Evolutionary conservation across 2,888 invertebrate genomes (phyloP).

Genomic region (Tenthredo distinguenda): DNA sequence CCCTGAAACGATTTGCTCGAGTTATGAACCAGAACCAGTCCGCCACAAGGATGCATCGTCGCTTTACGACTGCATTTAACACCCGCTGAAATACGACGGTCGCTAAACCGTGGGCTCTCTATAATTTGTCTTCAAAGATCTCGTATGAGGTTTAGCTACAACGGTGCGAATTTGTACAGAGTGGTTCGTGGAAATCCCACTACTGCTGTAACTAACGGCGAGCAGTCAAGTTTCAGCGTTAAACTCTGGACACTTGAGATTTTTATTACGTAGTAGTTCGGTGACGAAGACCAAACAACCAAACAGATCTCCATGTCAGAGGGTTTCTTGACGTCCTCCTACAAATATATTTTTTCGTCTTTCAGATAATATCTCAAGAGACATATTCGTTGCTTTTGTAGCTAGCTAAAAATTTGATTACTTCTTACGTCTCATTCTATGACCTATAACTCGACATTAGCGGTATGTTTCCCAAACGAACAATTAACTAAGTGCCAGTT

Average conservation of each 20-base stretch:
- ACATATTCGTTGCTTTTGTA: not conserved
- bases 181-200: conserved; percentile 31
- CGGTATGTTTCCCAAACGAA: conserved; percentile 33
- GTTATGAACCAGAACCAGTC: conserved; percentile 30
- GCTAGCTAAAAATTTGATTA: not conserved
- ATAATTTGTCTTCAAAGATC: conserved; percentile 60
- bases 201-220: conserved; percentile 18
- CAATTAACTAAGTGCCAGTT: conserved; percentile 39
- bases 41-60: not conserved
- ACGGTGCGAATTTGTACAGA: not conserved
- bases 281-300: conserved; percentile 33
- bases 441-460: not conserved
- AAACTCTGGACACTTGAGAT: conserved; percentile 6
- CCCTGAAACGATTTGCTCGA: not conserved
- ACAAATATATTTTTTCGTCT: not conserved
- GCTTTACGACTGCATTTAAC: conserved; percentile 55
- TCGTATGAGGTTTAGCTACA: conserved; percentile 45
- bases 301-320: not conserved
- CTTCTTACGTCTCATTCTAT: conserved; percentile 28
- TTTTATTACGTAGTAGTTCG: conserved; percentile 36
- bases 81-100: conserved; percentile 60
- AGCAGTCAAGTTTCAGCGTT: conserved; percentile 19
- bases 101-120: conserved; percentile 55
- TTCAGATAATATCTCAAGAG: not conserved
- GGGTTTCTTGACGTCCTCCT: not conserved